Evolutionary conservation across 2,113 vertebrate genomes (phyloP).

Genomic region (Plotosus lineatus): DNA sequence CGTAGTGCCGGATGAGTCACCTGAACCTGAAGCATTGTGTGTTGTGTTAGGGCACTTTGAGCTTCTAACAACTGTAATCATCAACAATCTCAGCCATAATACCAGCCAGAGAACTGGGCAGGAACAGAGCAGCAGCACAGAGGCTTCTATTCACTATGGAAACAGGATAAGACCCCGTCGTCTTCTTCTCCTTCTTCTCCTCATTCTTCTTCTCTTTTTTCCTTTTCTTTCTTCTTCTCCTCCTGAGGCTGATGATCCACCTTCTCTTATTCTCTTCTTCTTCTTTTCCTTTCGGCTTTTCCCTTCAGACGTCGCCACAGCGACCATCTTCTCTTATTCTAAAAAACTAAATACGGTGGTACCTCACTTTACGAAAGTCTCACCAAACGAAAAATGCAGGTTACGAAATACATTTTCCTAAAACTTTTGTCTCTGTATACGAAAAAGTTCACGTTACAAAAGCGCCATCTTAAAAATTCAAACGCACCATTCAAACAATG

Average conservation of each 20-base stretch:
- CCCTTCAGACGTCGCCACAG: no score
- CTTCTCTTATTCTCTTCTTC: background rate
- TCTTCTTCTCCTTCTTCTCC: background rate
- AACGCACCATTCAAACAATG: no score
- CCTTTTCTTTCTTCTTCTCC: background rate
- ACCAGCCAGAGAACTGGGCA: background rate
- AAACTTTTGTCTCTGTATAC: no score
- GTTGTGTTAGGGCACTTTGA: background rate
- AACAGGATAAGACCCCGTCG: background rate
- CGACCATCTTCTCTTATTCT: no score
- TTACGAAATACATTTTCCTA: no score
- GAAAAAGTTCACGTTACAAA: no score
- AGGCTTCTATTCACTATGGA: conserved; percentile 18
- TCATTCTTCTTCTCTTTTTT: no score
- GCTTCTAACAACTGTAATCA: conserved; percentile 27
- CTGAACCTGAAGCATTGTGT: background rate
- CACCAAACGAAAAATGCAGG: no score
- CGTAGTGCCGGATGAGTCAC: background rate
- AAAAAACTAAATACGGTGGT: no score
- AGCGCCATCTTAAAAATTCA: no score
- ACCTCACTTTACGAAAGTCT: no score
- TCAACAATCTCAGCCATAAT: conserved; percentile 20
- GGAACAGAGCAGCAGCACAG: background rate
- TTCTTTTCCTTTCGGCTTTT: no score
- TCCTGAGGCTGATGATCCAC: background rate